These are phyloP conservation scores for Pomacea maculata DNA, from an alignment of 1,140 invertebrate species.

Conservation along the genomic window DNA sequence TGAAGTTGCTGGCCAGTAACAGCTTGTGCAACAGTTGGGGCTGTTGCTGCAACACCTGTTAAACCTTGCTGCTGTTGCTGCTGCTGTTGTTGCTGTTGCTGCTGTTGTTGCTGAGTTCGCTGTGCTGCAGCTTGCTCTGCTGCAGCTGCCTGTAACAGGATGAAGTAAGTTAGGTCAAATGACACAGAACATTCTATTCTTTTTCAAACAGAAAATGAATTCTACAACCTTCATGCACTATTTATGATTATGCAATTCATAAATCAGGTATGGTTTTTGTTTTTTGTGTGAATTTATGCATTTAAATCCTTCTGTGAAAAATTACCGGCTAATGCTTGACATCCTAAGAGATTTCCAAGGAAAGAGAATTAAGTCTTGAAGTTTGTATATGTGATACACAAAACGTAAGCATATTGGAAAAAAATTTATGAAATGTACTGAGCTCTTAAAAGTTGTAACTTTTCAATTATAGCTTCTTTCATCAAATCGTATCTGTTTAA, in stretches of 20 bases:
- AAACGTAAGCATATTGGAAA: too few species aligned
- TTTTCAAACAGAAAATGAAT: not conserved
- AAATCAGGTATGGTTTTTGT: too few species aligned
- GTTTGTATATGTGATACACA: too few species aligned
- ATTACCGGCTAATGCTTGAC: too few species aligned
- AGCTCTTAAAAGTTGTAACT: too few species aligned
- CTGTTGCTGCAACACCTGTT: constrained; percentile 27
- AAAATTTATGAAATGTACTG: too few species aligned
- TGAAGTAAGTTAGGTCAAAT: not conserved
- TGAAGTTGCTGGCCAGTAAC: constrained; percentile 50
- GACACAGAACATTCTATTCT: not conserved
- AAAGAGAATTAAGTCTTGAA: too few species aligned
- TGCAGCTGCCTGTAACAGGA: constrained; percentile 3
- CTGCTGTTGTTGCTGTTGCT: constrained; percentile 25
- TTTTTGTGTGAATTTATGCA: too few species aligned
- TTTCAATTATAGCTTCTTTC: too few species aligned
- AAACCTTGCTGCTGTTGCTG: constrained; percentile 22
- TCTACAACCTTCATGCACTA: not conserved
- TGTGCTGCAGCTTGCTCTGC: constrained; percentile 21
- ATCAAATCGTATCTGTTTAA: too few species aligned
- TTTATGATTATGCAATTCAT: not conserved
- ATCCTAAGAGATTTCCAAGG: too few species aligned
- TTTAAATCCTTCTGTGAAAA: too few species aligned
- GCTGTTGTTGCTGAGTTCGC: constrained; percentile 25
- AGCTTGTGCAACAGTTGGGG: constrained; percentile 30